These are phyloP conservation scores for Mastomys natalensis DNA, from an alignment of 2,113 vertebrate genomes.

Conservation along the genomic window DNA sequence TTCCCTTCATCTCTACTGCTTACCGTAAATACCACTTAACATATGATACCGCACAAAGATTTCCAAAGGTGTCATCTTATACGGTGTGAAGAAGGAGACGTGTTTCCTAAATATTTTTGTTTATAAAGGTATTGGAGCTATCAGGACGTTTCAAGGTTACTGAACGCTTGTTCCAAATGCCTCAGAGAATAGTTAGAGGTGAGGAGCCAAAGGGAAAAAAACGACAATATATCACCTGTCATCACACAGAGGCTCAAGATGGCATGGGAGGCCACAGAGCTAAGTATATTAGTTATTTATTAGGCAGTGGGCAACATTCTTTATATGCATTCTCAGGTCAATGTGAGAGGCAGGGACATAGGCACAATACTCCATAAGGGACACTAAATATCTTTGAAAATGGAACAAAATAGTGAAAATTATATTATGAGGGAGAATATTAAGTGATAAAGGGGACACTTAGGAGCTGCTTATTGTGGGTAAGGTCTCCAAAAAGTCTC, in stretches of 20 bases:
- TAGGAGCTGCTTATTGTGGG: neutral
- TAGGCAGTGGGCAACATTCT: neutral
- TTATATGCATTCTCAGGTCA: neutral
- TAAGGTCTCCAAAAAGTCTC: neutral
- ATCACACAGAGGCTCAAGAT: neutral
- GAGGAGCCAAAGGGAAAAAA: neutral
- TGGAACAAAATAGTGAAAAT: neutral
- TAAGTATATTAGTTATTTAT: neutral
- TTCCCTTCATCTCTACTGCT: neutral
- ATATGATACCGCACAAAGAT: neutral
- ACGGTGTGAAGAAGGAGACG: neutral
- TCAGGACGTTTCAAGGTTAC: conserved; percentile 54
- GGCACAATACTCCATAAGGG: neutral
- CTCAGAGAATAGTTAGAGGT: neutral
- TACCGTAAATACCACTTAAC: conserved; percentile 36
- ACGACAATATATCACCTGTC: neutral
- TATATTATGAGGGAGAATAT: neutral
- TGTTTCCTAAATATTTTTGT: conserved; percentile 14
- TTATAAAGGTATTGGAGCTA: conserved; percentile 11
- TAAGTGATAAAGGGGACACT: neutral
- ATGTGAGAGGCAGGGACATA: neutral
- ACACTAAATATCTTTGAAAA: conserved; percentile 18
- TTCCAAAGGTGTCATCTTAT: neutral
- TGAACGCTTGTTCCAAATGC: conserved; percentile 43
- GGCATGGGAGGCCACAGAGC: neutral